Conservation (phyloP, 1,140 invertebrate species). For the Drosophila asahinai region DNA sequence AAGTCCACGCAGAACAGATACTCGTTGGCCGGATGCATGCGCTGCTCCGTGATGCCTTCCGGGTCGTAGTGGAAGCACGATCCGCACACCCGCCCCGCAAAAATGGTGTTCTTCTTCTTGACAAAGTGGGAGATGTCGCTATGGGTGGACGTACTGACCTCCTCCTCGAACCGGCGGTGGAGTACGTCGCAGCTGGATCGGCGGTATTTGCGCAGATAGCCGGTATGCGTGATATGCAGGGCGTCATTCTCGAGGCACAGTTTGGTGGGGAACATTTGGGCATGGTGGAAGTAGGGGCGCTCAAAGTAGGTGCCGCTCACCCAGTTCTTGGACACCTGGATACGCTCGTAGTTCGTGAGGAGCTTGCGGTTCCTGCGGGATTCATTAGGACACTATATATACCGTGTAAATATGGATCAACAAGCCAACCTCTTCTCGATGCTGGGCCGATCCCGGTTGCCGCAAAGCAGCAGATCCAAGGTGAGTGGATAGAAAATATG, state of each 20-base stretch:
- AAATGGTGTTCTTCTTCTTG: constrained; percentile 74
- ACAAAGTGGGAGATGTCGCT: constrained; percentile 74
- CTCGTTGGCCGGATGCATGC: constrained; percentile 65
- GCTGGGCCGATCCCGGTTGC: constrained; percentile 56
- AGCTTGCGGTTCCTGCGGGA: constrained; percentile 41
- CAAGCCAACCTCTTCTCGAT: constrained; percentile 56
- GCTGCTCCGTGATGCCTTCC: constrained; percentile 60
- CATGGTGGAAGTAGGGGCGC: constrained; percentile 71
- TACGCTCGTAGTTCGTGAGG: constrained; percentile 60
- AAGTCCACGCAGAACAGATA: constrained; percentile 76
- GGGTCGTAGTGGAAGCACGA: constrained; percentile 60
- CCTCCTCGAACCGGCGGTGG: constrained; percentile 56
- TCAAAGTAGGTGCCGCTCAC: constrained; percentile 66
- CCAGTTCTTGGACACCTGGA: constrained; percentile 74
- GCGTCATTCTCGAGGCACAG: constrained; percentile 63
- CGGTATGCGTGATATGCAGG: constrained; percentile 67
- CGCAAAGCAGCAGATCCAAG: constrained; percentile 70
- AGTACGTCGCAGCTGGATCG: constrained; percentile 53
- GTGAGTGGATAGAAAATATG: constrained; percentile 58
- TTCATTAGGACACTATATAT: background rate
- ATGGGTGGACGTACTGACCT: constrained; percentile 51
- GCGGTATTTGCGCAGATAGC: constrained; percentile 69
- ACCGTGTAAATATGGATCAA: too few species aligned
- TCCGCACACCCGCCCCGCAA: constrained; percentile 71
- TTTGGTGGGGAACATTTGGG: constrained; percentile 74